Conservation (phyloP, 2,888 invertebrate species). For the Netelia virgata region DNA sequence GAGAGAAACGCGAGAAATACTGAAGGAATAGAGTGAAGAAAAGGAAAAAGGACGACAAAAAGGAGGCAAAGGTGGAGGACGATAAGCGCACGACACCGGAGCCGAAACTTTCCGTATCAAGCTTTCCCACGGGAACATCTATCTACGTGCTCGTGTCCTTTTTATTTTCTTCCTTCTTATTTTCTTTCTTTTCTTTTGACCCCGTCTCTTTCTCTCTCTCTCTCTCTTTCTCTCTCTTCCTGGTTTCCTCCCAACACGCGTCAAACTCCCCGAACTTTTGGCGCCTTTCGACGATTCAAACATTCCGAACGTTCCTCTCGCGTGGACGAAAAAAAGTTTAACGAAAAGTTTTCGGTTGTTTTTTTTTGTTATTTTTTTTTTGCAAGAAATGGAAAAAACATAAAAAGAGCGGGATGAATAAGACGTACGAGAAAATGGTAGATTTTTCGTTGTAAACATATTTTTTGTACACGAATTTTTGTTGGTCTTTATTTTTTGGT, state of each 20-base stretch:
- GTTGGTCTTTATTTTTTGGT: background rate
- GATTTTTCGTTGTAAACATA: conserved; percentile 2
- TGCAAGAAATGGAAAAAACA: background rate
- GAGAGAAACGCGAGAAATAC: conserved; percentile 14
- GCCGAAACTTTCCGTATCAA: conserved; percentile 60
- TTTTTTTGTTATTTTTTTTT: background rate
- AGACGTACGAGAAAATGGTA: background rate
- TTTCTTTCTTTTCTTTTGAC: conserved; percentile 9
- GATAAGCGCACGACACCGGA: conserved; percentile 19
- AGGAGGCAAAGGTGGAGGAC: conserved; percentile 15
- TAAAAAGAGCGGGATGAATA: background rate
- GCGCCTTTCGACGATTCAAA: conserved; percentile 23
- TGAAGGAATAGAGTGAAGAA: conserved; percentile 15
- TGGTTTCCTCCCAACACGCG: background rate
- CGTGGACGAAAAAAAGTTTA: background rate
- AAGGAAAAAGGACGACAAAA: background rate
- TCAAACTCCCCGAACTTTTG: conserved; percentile 17
- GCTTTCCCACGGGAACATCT: conserved; percentile 35
- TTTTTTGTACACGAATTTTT: conserved; percentile 20
- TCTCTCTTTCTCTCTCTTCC: conserved; percentile 18
- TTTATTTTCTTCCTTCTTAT: conserved; percentile 1
- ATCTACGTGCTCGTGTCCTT: background rate
- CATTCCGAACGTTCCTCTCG: conserved; percentile 24
- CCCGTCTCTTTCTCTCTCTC: background rate
- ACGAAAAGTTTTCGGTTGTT: background rate